Base-by-base conservation (phyloP, 2,797 vertebrate species). In the Nannoperca australis region DNA sequence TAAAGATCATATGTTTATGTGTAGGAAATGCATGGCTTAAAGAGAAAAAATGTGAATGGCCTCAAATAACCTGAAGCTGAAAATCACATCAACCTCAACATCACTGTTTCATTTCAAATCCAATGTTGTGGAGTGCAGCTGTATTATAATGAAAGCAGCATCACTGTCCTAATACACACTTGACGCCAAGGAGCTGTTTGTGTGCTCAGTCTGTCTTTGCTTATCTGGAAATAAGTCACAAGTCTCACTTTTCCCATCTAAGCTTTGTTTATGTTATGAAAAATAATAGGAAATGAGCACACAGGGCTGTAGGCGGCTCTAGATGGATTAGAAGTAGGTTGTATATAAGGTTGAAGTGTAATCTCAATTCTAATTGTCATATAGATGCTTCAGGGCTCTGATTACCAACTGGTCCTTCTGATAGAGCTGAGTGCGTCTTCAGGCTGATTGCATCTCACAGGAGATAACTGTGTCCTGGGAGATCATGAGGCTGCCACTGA, bases 371-470 rank as follows among this genome's bases (percentile, higher is more conserved):
- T 86, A 89, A 91, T 86, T 85, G 82, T 76, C 74, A 73, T 70
- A 76, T 55, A 74, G 73, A 73, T 36, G 62, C 79, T 85, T 63
- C 58, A 24, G 70, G 69, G 73, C 69, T 73, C 55, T 93, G 90
- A 91, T 94, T 92, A 85, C 79, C 64, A 81, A 75, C 73, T 30
- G 62, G 80, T 75, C 67, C 82, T 86, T 79, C 72, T 92, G 86
- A 87, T 81, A 65, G 83, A 79, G 82, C 55, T 5, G 56, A 83
- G 83, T 86, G 75, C 32, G 36, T 82, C 82, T 76, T 84, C 73
- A 70, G 76, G 55, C 84, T 89, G 88, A 89, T 90, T 92, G 85
- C 80, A 83, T 91, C 86, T 86, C 82, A 32, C 59, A 78, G 73
- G 82, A 88, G 76, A 72, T 82, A 61, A 69, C 55, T 24, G 55